phyloP scores from a whole-genome alignment of 2,888 invertebrate genomes.

The Dicycla oo region DNA sequence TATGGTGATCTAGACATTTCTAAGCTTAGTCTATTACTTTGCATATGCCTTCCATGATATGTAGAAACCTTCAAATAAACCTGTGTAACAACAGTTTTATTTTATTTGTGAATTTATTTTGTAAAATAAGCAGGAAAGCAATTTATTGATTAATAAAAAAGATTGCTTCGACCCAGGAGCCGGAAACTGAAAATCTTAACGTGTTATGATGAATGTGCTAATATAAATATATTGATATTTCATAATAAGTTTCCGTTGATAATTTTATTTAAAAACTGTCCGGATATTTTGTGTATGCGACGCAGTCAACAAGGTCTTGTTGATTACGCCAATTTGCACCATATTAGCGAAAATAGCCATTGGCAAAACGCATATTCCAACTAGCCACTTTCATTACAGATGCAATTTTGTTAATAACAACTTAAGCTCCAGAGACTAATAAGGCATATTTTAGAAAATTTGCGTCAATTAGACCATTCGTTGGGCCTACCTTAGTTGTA shows the following conservation, averaged over 20 bases:
- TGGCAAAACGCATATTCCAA: constrained; percentile 11
- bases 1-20: background rate
- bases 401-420: constrained; percentile 21
- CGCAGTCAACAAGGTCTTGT: constrained; percentile 25
- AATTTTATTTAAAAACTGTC: constrained; percentile 1
- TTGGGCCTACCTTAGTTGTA: background rate
- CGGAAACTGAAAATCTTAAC: background rate
- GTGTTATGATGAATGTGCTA: background rate
- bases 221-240: constrained; percentile 1
- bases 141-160: background rate
- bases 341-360: constrained; percentile 18
- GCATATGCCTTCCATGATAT: background rate
- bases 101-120: background rate
- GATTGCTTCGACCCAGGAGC: background rate
- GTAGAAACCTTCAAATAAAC: background rate
- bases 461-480: background rate
- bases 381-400: constrained; percentile 17
- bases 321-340: constrained; percentile 32
- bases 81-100: background rate
- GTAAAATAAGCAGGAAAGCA: background rate
- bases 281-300: constrained; percentile 1
- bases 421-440: constrained; percentile 3
- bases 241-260: background rate
- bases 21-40: background rate
- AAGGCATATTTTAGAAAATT: constrained; percentile 14